These are phyloP conservation scores for Paramacrobiotus metropolitanus DNA, from an alignment of 1,140 invertebrate species.

Conservation along the genomic window DNA sequence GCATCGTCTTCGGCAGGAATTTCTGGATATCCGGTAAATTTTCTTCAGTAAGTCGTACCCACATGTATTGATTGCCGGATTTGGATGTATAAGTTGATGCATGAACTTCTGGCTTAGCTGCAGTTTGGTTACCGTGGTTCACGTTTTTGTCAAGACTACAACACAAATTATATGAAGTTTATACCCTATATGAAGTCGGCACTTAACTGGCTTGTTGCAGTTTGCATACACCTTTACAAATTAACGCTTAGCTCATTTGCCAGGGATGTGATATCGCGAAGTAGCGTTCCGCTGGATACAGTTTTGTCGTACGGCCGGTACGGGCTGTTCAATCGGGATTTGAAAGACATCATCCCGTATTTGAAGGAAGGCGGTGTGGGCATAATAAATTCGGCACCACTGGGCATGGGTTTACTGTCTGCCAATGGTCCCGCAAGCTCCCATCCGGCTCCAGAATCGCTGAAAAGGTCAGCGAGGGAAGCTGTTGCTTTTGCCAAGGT, in stretches of 20 bases:
- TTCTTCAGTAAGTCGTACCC: constrained; percentile 36
- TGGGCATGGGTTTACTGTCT: constrained; percentile 23
- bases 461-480: constrained; percentile 18
- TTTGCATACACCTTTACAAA: too few species aligned
- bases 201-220: too few species aligned
- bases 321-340: constrained; percentile 48
- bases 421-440: constrained; percentile 21
- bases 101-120: too few species aligned
- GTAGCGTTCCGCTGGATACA: constrained; percentile 38
- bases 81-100: too few species aligned
- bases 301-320: constrained; percentile 53
- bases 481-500: constrained; percentile 21
- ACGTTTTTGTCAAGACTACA: too few species aligned
- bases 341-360: constrained; percentile 43
- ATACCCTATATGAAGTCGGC: too few species aligned
- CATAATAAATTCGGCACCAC: constrained; percentile 23
- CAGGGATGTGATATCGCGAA: constrained; percentile 38
- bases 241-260: too few species aligned
- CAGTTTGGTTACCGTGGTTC: too few species aligned
- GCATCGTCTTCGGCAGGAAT: too few species aligned
- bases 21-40: constrained; percentile 57
- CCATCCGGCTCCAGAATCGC: constrained; percentile 21
- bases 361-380: constrained; percentile 34
- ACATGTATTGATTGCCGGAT: too few species aligned
- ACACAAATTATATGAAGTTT: too few species aligned